Evolutionary conservation across 35 echinoderm and acorn worm genomes (phyloP).

Genomic region (Amphiura filiformis): DNA sequence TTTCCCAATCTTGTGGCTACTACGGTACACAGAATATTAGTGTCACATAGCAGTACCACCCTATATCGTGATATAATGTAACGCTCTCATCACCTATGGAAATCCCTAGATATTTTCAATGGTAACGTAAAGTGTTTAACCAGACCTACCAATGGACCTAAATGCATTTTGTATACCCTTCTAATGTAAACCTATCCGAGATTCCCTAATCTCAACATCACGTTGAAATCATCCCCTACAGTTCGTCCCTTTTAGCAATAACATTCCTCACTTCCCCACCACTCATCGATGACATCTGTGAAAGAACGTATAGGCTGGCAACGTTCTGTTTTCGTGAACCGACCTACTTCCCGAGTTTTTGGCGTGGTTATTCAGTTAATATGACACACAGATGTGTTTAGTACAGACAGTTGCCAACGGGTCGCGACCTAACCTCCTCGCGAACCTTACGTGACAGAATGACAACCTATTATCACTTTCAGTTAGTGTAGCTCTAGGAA

Average conservation of each 20-base stretch:
- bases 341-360: not conserved
- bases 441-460: constrained; percentile 3
- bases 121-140: constrained; percentile 6
- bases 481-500: not conserved
- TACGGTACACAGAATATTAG: too few species aligned
- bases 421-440: not conserved
- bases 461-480: not conserved
- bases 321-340: not conserved
- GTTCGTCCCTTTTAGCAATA: not conserved
- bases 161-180: not conserved
- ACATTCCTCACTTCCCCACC: not conserved
- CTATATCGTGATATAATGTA: not conserved
- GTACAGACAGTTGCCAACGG: not conserved
- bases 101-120: not conserved
- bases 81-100: not conserved
- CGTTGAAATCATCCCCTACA: not conserved
- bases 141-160: not conserved
- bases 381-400: not conserved
- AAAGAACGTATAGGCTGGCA: not conserved
- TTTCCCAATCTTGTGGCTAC: too few species aligned
- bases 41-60: too few species aligned
- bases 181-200: not conserved
- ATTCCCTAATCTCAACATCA: not conserved
- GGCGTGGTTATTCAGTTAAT: not conserved
- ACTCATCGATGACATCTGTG: not conserved